These are phyloP conservation scores for Mastigias papua DNA, from an alignment of 30 jellyfish, hydroid and myxozoan species.

Conservation along the genomic window DNA sequence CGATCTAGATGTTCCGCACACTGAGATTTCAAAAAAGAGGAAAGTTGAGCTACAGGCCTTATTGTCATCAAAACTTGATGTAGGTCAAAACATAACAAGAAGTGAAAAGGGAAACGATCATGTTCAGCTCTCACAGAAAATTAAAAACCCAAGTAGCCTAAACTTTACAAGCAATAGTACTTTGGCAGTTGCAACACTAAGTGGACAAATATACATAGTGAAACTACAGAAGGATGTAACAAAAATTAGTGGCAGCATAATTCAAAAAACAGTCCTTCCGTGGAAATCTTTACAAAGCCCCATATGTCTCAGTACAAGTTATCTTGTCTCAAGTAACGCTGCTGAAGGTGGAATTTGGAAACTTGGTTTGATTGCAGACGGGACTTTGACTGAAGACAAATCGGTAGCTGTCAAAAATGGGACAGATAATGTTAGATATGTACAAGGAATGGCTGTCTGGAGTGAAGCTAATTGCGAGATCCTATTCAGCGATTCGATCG, in stretches of 20 bases:
- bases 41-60: conserved; percentile 39
- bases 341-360: too few relatives aligned
- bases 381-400: too few relatives aligned
- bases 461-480: too few relatives aligned
- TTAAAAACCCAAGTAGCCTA: conserved; percentile 28
- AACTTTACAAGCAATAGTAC: conserved; percentile 19
- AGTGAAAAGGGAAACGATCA: conserved; percentile 21
- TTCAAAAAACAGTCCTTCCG: too few relatives aligned
- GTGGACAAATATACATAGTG: conserved; percentile 35
- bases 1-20: background rate
- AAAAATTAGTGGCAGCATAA: conserved; percentile 6
- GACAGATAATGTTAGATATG: too few relatives aligned
- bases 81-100: conserved; percentile 1
- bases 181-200: conserved; percentile 13
- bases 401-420: too few relatives aligned
- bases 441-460: too few relatives aligned
- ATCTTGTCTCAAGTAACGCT: too few relatives aligned
- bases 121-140: conserved; percentile 42
- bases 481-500: too few relatives aligned
- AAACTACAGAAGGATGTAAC: conserved; percentile 12
- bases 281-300: too few relatives aligned
- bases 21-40: conserved; percentile 28
- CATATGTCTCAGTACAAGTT: too few relatives aligned
- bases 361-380: too few relatives aligned
- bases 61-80: conserved; percentile 41